Conservation (phyloP, 2,797 vertebrate species). For the Phaenicophaeus curvirostris region DNA sequence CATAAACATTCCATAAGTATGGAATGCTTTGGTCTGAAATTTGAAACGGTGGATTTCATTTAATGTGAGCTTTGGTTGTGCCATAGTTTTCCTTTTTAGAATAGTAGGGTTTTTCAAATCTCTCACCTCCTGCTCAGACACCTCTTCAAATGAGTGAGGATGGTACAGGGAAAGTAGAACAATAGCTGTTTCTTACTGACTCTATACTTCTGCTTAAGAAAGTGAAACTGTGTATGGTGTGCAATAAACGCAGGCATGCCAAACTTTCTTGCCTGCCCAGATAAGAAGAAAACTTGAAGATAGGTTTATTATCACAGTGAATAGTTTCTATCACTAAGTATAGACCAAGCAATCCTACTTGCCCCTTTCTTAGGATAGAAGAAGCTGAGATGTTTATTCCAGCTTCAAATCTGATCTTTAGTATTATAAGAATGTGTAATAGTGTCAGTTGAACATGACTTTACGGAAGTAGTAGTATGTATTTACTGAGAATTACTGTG, state of each 20-base stretch:
- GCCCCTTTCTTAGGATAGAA: background rate
- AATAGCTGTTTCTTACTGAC: background rate
- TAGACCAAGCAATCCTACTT: background rate
- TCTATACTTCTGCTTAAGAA: background rate
- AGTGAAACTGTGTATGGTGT: background rate
- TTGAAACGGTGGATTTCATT: background rate
- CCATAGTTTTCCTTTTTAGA: background rate
- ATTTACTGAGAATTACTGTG: background rate
- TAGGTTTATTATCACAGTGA: background rate
- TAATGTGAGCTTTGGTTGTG: background rate
- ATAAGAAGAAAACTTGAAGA: background rate
- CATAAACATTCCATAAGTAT: background rate
- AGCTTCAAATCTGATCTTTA: background rate
- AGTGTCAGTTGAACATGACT: background rate
- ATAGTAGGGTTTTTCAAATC: background rate
- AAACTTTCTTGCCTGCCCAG: background rate
- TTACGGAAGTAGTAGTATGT: background rate
- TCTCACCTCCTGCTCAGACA: background rate
- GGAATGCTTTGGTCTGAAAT: background rate
- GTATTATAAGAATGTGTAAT: background rate
- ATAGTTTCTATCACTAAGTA: background rate
- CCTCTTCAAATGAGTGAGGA: background rate
- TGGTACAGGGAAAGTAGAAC: background rate
- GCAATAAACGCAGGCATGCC: accelerated
- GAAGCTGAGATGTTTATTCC: background rate